A percentile compares a stretch with the other conserved stretches of the same genome.
These are phyloP conservation scores for Vimba vimba DNA, from an alignment of 2,113 vertebrate genomes.

Conservation along the genomic window DNA sequence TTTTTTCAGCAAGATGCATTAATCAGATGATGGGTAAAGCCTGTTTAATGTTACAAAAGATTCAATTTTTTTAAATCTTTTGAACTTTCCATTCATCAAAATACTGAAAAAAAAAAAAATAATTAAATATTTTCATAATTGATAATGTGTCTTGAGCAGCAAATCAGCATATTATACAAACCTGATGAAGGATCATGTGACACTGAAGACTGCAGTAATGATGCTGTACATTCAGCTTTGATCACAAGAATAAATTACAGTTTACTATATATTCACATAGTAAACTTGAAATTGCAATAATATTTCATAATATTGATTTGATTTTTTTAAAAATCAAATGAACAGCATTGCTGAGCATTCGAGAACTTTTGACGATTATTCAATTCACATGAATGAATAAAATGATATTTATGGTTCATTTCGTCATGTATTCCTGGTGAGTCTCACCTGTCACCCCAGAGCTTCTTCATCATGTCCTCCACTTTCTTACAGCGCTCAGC, in stretches of 20 bases:
- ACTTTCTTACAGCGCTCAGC: conserved; percentile 90
- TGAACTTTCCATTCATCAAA: background rate
- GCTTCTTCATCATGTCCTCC: conserved; percentile 98
- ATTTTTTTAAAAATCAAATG: background rate
- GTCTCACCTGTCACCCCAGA: conserved; percentile 92
- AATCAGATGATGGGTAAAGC: background rate
- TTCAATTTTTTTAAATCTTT: too few relatives aligned
- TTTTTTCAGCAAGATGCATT: background rate
- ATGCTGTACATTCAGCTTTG: background rate
- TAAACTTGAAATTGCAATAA: background rate
- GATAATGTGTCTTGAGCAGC: background rate
- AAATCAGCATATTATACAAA: background rate
- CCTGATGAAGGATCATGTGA: background rate
- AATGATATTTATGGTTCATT: too few relatives aligned
- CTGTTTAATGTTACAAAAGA: too few relatives aligned
- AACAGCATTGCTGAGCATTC: background rate
- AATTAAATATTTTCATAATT: background rate
- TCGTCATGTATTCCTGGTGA: too few relatives aligned
- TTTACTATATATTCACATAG: background rate
- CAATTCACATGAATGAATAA: too few relatives aligned
- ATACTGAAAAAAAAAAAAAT: background rate
- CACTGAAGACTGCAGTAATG: background rate
- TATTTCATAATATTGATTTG: background rate
- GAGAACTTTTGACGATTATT: background rate
- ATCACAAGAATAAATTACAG: background rate